Evolutionary conservation across 1,140 invertebrate species (phyloP).

Genomic region (Drosophila pallidifrons): DNA sequence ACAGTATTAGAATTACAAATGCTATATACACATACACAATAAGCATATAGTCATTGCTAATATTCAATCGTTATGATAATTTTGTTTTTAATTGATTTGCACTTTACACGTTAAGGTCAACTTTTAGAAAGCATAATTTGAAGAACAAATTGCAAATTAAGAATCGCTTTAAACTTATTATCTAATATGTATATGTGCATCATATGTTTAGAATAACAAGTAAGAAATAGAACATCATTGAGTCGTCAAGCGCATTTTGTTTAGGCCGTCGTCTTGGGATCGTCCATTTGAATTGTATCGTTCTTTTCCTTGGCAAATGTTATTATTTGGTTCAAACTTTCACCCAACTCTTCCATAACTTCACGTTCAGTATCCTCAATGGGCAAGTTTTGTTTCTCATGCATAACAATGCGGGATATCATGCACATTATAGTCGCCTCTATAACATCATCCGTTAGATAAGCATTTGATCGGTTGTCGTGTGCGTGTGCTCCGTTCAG

Average conservation of each 20-base stretch:
- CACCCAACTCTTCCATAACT: conserved; percentile 97
- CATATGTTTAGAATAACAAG: conserved; percentile 11
- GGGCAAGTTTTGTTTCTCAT: conserved; percentile 88
- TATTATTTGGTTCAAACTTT: conserved; percentile 97
- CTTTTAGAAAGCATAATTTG: conserved; percentile 67
- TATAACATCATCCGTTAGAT: conserved; percentile 96
- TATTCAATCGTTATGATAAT: not conserved
- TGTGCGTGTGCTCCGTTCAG: conserved; percentile 26
- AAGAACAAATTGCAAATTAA: conserved; percentile 7
- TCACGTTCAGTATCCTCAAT: conserved; percentile 92
- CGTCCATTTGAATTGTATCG: conserved; percentile 62
- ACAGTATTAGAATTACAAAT: conserved; percentile 5
- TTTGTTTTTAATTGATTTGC: conserved; percentile 42
- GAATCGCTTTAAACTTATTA: conserved; percentile 51
- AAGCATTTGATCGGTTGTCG: conserved; percentile 86
- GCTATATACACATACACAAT: conserved; percentile 18
- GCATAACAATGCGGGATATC: conserved; percentile 95
- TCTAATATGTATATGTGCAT: conserved; percentile 54
- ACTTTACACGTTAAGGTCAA: conserved; percentile 70
- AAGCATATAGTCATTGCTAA: conserved; percentile 9
- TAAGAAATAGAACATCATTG: conserved; percentile 5
- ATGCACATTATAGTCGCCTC: conserved; percentile 98
- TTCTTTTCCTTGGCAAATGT: conserved; percentile 85
- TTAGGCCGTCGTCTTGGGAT: conserved; percentile 48
- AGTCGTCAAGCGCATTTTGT: conserved; percentile 14